These are phyloP conservation scores for Campopleginae sp. DNA, from an alignment of 2,888 invertebrate genomes.

Conservation along the genomic window DNA sequence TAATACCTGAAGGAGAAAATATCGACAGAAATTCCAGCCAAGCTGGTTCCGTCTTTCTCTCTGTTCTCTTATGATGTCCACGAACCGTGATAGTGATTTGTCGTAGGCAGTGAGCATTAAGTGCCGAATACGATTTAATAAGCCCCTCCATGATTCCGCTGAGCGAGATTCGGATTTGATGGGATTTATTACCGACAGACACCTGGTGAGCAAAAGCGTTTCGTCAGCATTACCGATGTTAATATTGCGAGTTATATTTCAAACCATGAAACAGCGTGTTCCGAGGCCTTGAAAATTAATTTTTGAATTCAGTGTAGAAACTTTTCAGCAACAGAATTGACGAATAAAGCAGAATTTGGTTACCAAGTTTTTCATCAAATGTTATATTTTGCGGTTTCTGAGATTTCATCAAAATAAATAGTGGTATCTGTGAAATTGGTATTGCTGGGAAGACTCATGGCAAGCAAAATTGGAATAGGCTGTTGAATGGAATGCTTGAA, in stretches of 20 bases:
- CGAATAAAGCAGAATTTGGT: neutral
- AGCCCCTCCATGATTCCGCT: slow-evolving; percentile 95
- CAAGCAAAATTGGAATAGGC: neutral
- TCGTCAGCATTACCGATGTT: slow-evolving; percentile 1
- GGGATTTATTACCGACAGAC: slow-evolving; percentile 96
- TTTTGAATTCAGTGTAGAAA: neutral
- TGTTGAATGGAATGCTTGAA: neutral
- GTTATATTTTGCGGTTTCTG: no score
- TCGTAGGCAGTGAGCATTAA: slow-evolving; percentile 95
- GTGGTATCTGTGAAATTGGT: slow-evolving; percentile 31
- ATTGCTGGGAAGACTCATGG: neutral
- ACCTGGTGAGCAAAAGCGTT: slow-evolving; percentile 86
- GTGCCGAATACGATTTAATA: slow-evolving; percentile 93
- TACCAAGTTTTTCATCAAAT: neutral
- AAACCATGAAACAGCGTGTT: neutral
- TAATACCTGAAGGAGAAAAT: slow-evolving; percentile 94
- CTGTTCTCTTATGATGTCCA: slow-evolving; percentile 95
- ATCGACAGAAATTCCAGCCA: slow-evolving; percentile 97
- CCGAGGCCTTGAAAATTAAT: neutral
- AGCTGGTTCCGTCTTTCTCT: slow-evolving; percentile 95
- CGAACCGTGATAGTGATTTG: slow-evolving; percentile 93
- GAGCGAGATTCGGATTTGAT: slow-evolving; percentile 94
- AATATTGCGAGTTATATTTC: neutral
- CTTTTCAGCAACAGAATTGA: neutral
- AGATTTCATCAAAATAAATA: no score